These are phyloP conservation scores for Aphidius colemani DNA, from an alignment of 2,888 invertebrate species.

Conservation along the genomic window DNA sequence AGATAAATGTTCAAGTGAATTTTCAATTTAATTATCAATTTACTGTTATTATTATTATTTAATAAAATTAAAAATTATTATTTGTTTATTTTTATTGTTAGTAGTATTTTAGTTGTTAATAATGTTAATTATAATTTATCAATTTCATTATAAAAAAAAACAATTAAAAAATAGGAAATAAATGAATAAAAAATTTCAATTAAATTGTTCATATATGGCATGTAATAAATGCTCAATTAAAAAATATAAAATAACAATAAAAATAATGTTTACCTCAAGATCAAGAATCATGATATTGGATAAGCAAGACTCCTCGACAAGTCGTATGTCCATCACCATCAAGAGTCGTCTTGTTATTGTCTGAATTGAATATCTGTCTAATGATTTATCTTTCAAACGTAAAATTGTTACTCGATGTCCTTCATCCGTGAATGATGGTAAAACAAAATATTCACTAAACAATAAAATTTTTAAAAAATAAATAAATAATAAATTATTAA, in stretches of 20 bases:
- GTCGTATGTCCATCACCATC: slow-evolving; percentile 54
- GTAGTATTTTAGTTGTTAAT: not conserved
- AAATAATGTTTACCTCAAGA: slow-evolving; percentile 47
- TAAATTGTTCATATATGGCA: not conserved
- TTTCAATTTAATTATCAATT: too few species aligned
- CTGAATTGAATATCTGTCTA: slow-evolving; percentile 53
- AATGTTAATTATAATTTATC: not conserved
- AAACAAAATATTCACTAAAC: slow-evolving; percentile 50
- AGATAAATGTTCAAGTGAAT: too few species aligned
- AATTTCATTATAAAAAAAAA: slow-evolving; percentile 10
- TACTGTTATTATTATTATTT: too few species aligned
- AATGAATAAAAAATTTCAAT: not conserved
- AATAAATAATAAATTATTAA: slow-evolving; percentile 5
- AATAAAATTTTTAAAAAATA: slow-evolving; percentile 6
- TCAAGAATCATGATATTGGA: slow-evolving; percentile 55
- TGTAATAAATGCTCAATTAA: not conserved
- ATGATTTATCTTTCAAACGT: slow-evolving; percentile 44
- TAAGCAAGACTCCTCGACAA: slow-evolving; percentile 52
- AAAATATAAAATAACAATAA: not conserved
- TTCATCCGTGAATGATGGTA: slow-evolving; percentile 54
- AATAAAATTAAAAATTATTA: not conserved
- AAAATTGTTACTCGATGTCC: slow-evolving; percentile 55
- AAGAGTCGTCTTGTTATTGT: slow-evolving; percentile 50
- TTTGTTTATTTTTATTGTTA: not conserved
- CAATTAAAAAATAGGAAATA: slow-evolving; percentile 4